Evolutionary conservation across 2,113 vertebrate genomes (phyloP).

Genomic region (Gobiocypris rarus): DNA sequence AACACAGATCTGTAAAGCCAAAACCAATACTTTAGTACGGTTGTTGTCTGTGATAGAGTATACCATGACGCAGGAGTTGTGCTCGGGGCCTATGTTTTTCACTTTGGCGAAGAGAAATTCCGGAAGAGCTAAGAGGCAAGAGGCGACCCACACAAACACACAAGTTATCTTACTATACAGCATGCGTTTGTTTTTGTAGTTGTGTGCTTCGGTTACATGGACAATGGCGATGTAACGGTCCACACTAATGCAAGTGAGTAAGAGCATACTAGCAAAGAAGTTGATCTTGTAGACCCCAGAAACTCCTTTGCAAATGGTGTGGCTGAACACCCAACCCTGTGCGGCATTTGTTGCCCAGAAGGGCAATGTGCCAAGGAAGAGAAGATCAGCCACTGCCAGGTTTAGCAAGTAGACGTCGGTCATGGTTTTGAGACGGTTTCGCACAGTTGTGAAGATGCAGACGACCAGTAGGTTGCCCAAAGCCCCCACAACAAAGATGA

Average conservation of each 20-base stretch:
- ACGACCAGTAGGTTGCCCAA: slow-evolving; percentile 84
- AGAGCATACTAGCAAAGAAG: slow-evolving; percentile 87
- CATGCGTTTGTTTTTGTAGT: slow-evolving; percentile 75
- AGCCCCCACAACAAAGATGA: slow-evolving; percentile 80
- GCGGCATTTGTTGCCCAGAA: slow-evolving; percentile 84
- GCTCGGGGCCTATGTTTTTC: rapidly evolving
- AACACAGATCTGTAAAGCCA: slow-evolving; percentile 81
- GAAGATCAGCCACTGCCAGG: slow-evolving; percentile 85
- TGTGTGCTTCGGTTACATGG: slow-evolving; percentile 78
- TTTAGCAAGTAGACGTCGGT: slow-evolving; percentile 86
- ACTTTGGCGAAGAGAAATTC: slow-evolving; percentile 83
- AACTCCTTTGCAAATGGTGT: slow-evolving; percentile 80
- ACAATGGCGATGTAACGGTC: slow-evolving; percentile 88
- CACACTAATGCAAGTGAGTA: slow-evolving; percentile 88
- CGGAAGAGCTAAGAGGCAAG: slow-evolving; percentile 79
- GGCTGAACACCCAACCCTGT: slow-evolving; percentile 78
- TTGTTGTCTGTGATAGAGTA: slow-evolving; percentile 65
- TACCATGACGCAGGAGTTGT: slow-evolving; percentile 70
- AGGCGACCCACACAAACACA: slow-evolving; percentile 76
- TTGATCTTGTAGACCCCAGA: slow-evolving; percentile 86
- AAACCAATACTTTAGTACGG: slow-evolving; percentile 72
- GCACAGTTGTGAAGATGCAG: slow-evolving; percentile 80
- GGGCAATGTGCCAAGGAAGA: slow-evolving; percentile 87
- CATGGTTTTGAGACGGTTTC: slow-evolving; percentile 83
- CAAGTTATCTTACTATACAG: slow-evolving; percentile 81